These are phyloP conservation scores for Rhagologus leucostigma DNA, from an alignment of 2,113 vertebrate species.

Conservation along the genomic window DNA sequence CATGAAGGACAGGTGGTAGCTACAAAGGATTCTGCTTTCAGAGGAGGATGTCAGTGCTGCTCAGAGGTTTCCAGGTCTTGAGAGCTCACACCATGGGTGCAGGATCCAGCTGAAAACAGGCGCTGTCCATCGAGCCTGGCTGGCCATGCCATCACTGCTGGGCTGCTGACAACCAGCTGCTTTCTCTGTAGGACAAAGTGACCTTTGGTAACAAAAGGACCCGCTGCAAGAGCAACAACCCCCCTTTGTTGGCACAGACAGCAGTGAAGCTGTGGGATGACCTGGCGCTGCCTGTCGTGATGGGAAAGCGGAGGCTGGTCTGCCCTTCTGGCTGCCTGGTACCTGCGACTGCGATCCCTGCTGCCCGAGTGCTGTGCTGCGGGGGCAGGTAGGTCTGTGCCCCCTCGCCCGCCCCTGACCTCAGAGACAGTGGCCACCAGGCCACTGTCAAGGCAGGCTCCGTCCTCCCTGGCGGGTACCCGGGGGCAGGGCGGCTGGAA, in stretches of 20 bases:
- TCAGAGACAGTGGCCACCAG: rapidly evolving
- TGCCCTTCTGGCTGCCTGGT: neutral
- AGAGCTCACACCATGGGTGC: too few species aligned
- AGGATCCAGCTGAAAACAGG: neutral
- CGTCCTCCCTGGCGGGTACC: rapidly evolving
- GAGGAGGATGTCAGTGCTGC: neutral
- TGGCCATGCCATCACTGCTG: rapidly evolving
- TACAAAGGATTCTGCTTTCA: neutral
- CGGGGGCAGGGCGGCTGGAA: neutral
- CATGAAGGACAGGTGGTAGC: rapidly evolving
- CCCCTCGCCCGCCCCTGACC: rapidly evolving
- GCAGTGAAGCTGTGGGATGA: neutral
- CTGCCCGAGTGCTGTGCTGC: rapidly evolving
- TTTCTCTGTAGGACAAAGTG: neutral
- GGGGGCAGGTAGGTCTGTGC: neutral
- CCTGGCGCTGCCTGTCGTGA: rapidly evolving
- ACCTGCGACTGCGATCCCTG: neutral
- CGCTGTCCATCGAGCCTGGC: rapidly evolving
- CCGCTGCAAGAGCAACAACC: rapidly evolving
- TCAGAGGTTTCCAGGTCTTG: too few species aligned
- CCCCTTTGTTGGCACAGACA: neutral
- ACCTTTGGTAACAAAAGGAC: neutral
- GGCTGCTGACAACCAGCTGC: neutral
- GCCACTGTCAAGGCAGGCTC: rapidly evolving
- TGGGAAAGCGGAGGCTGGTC: neutral